A percentile compares a stretch with the other conserved stretches of the same genome.
phyloP scores from a whole-genome alignment of 2,113 vertebrate genomes.

The Corythaixoides concolor region DNA sequence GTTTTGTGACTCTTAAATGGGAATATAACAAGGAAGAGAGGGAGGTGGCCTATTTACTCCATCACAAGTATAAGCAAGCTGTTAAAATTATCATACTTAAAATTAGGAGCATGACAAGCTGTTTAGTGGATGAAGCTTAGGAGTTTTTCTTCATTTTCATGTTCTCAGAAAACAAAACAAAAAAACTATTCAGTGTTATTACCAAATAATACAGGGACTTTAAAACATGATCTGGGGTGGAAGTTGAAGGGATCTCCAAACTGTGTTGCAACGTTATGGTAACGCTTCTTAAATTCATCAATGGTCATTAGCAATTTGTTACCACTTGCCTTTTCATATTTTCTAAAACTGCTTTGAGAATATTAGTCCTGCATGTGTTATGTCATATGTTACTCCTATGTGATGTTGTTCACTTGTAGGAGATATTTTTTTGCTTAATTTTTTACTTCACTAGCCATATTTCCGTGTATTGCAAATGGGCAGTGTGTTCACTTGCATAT shows the following conservation, averaged over 20 bases:
- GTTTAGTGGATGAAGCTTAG: not conserved
- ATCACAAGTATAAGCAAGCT: not conserved
- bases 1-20: conserved; percentile 37
- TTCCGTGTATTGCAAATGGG: not conserved
- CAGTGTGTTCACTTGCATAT: not conserved
- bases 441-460: not conserved
- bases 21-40: conserved; percentile 3
- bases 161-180: not conserved
- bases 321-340: not conserved
- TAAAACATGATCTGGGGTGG: not conserved
- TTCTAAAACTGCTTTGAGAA: not conserved
- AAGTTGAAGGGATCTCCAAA: not conserved
- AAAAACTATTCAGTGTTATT: not conserved
- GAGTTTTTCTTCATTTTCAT: not conserved
- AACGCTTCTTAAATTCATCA: not conserved
- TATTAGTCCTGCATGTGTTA: not conserved
- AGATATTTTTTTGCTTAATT: not conserved
- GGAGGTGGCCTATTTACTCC: not conserved
- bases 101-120: not conserved
- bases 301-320: not conserved
- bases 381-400: not conserved
- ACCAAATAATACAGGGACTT: not conserved
- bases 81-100: not conserved
- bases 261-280: not conserved
- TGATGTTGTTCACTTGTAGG: not conserved